A percentile compares a stretch with the other conserved stretches of the same genome.
Conservation (phyloP, 92 coral and sea anemone genomes). For the Phenganax subtilis region DNA sequence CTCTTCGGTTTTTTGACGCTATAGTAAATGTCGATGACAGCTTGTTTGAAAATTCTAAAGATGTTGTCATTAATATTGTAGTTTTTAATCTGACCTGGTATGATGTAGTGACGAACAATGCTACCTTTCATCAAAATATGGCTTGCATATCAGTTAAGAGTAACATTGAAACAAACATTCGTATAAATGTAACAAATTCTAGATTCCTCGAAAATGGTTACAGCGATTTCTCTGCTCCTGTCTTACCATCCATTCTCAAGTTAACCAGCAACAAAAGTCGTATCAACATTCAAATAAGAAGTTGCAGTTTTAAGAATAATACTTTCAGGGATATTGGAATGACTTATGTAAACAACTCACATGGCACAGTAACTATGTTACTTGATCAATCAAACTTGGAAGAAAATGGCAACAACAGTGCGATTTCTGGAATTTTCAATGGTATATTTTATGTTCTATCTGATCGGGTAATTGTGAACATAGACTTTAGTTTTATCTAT, state of each 20-base stretch:
- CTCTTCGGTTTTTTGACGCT: slow-evolving; percentile 40
- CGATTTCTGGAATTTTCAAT: not conserved
- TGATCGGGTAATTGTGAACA: not conserved
- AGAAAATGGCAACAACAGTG: slow-evolving; percentile 7
- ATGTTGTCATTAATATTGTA: slow-evolving; percentile 12
- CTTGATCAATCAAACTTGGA: not conserved
- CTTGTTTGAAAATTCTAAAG: slow-evolving; percentile 1
- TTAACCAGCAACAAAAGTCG: not conserved
- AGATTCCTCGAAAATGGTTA: slow-evolving; percentile 29
- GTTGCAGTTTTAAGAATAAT: slow-evolving; percentile 26
- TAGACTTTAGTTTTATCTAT: not conserved
- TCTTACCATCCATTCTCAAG: not conserved
- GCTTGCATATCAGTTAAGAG: slow-evolving; percentile 25
- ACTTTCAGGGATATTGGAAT: slow-evolving; percentile 8
- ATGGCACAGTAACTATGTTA: slow-evolving; percentile 7
- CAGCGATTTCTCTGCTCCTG: not conserved
- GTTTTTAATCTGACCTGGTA: slow-evolving; percentile 1
- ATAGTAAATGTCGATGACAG: slow-evolving; percentile 13
- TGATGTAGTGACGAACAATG: slow-evolving; percentile 3
- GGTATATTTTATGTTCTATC: slow-evolving; percentile 1
- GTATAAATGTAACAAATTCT: slow-evolving; percentile 21
- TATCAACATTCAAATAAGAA: slow-evolving; percentile 26
- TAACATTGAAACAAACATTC: not conserved
- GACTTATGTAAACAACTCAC: slow-evolving; percentile 12
- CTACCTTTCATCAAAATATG: slow-evolving; percentile 22